Conservation (phyloP, 2,113 vertebrate genomes). For the Pycnonotus jocosus region DNA sequence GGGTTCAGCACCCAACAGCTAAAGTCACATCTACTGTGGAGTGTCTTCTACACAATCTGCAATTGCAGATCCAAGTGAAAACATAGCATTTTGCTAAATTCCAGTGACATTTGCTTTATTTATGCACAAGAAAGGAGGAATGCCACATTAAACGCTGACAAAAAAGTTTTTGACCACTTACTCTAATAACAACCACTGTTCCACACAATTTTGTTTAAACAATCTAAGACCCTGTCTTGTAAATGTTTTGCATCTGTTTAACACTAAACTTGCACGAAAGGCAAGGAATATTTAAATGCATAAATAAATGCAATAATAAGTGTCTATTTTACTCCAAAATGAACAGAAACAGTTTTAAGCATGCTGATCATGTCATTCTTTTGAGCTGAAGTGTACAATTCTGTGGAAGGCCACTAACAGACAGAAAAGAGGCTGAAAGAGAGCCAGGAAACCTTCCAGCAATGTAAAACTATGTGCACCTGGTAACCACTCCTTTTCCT, state of each 20-base stretch:
- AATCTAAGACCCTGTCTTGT: background rate
- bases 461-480: rapidly evolving
- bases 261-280: background rate
- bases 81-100: background rate
- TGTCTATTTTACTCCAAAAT: background rate
- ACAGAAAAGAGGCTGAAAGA: background rate
- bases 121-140: background rate
- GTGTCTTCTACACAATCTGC: background rate
- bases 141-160: background rate
- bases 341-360: background rate
- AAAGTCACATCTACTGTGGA: background rate
- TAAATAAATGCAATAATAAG: background rate
- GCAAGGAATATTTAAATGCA: background rate
- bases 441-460: background rate
- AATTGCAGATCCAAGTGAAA: background rate
- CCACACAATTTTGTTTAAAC: background rate
- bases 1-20: background rate
- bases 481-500: background rate
- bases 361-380: background rate
- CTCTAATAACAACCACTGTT: rapidly evolving
- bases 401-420: background rate
- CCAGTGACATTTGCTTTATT: background rate
- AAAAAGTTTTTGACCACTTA: background rate
- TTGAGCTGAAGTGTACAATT: background rate
- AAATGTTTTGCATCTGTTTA: background rate